A percentile compares a stretch with the other conserved stretches of the same genome.
These are phyloP conservation scores for Sitta europaea DNA, from an alignment of 2,113 vertebrate genomes.

Conservation along the genomic window DNA sequence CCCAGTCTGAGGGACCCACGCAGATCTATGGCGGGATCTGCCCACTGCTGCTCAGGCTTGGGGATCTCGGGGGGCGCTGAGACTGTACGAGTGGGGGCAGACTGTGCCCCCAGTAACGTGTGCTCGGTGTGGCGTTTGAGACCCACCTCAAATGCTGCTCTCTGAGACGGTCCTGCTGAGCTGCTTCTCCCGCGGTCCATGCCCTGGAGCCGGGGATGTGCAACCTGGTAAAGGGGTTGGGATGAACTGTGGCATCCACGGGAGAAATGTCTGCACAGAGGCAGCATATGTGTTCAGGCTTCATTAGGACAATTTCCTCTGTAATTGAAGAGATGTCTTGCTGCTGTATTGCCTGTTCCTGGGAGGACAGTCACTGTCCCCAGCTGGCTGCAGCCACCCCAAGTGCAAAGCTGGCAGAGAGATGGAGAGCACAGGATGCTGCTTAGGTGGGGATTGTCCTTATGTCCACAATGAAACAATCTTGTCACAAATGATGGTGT, in stretches of 20 bases:
- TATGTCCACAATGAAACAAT: neutral
- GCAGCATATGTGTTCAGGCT: neutral
- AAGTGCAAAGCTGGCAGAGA: neutral
- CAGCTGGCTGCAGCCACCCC: neutral
- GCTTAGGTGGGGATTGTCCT: neutral
- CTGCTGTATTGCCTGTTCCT: neutral
- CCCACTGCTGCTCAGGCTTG: neutral
- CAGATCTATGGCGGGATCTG: neutral
- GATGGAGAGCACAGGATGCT: neutral
- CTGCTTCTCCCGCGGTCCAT: rapidly evolving
- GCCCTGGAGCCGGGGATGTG: neutral
- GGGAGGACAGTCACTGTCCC: neutral
- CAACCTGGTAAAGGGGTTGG: neutral
- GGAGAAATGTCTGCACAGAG: neutral
- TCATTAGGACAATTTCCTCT: neutral
- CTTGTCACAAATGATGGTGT: neutral
- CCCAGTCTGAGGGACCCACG: neutral
- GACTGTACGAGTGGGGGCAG: neutral
- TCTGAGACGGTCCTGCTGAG: neutral
- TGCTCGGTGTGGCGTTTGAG: neutral
- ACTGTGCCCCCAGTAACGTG: neutral
- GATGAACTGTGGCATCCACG: rapidly evolving
- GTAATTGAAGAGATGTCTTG: neutral
- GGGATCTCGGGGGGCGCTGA: neutral
- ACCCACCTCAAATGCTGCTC: rapidly evolving